Percentiles rank a stretch among this genome's conserved stretches.
phyloP scores from a whole-genome alignment of 2,888 invertebrate species.

The Xylocampa areola region DNA sequence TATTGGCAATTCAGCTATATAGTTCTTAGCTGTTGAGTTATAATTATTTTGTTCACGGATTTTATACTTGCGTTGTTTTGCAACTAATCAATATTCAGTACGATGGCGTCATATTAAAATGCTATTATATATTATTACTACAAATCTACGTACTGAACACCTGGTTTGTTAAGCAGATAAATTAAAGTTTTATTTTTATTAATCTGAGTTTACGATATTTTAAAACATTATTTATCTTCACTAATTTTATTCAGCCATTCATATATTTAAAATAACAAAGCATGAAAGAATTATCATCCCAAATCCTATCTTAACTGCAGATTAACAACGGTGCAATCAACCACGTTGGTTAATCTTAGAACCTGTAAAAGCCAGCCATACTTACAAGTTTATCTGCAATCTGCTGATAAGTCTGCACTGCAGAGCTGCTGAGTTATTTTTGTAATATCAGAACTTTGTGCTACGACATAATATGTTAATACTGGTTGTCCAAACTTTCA shows the following conservation, averaged over 20 bases:
- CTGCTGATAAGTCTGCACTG: conserved; percentile 40
- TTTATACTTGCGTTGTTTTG: too few relatives aligned
- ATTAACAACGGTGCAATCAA: conserved; percentile 16
- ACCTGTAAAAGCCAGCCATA: conserved; percentile 42
- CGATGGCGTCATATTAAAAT: conserved; percentile 2
- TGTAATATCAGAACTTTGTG: conserved; percentile 21
- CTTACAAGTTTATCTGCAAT: conserved; percentile 47
- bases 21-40: too few relatives aligned
- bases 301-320: background rate
- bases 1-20: too few relatives aligned
- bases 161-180: background rate
- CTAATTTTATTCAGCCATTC: too few relatives aligned
- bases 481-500: background rate
- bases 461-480: too few relatives aligned
- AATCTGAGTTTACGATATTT: too few relatives aligned
- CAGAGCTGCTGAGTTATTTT: conserved; percentile 37
- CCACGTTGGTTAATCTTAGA: conserved; percentile 40
- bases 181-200: too few relatives aligned
- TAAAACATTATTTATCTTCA: too few relatives aligned
- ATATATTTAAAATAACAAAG: too few relatives aligned
- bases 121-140: conserved; percentile 2
- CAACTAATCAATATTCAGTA: background rate
- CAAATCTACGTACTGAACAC: background rate
- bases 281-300: background rate
- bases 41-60: too few relatives aligned